A percentile compares a stretch with the other conserved stretches of the same genome.
Conservation (phyloP, 2,797 vertebrate genomes). For the Helostoma temminkii region DNA sequence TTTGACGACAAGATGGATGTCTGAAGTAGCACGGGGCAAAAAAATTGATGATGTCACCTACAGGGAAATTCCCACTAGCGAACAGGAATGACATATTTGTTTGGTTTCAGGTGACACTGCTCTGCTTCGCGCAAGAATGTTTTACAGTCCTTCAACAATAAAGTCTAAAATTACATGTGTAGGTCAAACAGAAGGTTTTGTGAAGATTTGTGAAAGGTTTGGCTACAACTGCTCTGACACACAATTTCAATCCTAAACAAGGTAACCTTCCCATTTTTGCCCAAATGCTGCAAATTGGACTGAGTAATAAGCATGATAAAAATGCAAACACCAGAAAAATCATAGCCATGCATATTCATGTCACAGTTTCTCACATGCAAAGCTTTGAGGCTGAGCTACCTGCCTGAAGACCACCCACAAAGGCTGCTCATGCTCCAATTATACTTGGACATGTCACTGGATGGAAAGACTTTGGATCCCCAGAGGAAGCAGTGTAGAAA, state of each 20-base stretch:
- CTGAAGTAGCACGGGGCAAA: neutral
- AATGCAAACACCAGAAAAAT: neutral
- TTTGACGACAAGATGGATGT: constrained; percentile 4
- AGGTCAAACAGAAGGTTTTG: neutral
- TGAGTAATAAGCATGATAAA: neutral
- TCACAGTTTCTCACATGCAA: constrained; percentile 6
- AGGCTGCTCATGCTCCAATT: constrained; percentile 53
- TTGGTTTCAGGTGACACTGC: constrained; percentile 20
- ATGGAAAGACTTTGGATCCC: constrained; percentile 63
- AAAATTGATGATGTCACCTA: constrained; percentile 37
- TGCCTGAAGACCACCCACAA: constrained; percentile 14
- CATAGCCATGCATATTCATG: neutral
- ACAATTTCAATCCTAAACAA: constrained; percentile 8
- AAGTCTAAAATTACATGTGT: neutral
- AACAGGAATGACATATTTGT: neutral
- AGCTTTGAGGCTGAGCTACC: constrained; percentile 30
- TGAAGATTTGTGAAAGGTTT: constrained; percentile 12
- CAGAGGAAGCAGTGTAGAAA: constrained; percentile 55
- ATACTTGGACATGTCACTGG: constrained; percentile 41
- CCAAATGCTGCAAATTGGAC: neutral
- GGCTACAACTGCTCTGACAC: neutral
- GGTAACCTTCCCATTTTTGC: neutral
- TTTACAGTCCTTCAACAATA: neutral
- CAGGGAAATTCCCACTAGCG: constrained; percentile 28
- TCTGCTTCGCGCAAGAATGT: constrained; percentile 2